Conservation (phyloP, 2,113 vertebrate genomes). For the Hippocampus zosterae region DNA sequence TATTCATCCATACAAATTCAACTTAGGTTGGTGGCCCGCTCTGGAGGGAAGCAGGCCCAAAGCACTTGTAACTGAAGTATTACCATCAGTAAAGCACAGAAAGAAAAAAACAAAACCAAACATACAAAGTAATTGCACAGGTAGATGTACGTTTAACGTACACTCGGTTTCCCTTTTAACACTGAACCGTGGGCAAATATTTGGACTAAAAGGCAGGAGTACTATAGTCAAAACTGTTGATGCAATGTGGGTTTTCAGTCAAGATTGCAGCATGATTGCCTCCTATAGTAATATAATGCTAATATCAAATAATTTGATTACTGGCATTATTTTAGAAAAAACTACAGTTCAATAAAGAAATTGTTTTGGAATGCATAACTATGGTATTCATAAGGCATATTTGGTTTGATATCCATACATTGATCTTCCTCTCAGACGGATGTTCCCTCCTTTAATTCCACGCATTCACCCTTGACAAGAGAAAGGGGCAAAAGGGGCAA, state of each 20-base stretch:
- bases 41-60: slow-evolving; percentile 53
- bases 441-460: slow-evolving; percentile 72
- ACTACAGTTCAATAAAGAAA: slow-evolving; percentile 67
- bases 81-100: slow-evolving; percentile 65
- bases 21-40: slow-evolving; percentile 56
- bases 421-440: slow-evolving; percentile 63
- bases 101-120: slow-evolving; percentile 31
- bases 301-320: slow-evolving; percentile 51
- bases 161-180: slow-evolving; percentile 77
- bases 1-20: slow-evolving; percentile 69
- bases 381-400: slow-evolving; percentile 74
- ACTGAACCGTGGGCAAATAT: slow-evolving; percentile 64
- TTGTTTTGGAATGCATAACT: slow-evolving; percentile 73
- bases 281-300: slow-evolving; percentile 54
- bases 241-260: slow-evolving; percentile 64
- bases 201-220: slow-evolving; percentile 60
- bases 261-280: slow-evolving; percentile 47
- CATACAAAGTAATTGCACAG: slow-evolving; percentile 75
- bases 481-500: not conserved
- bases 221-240: slow-evolving; percentile 64
- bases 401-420: slow-evolving; percentile 58
- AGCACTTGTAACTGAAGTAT: slow-evolving; percentile 57
- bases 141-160: slow-evolving; percentile 70
- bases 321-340: slow-evolving; percentile 35
- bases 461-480: slow-evolving; percentile 58